phyloP scores from a whole-genome alignment of 2,113 vertebrate species.

The Chloebia gouldiae region DNA sequence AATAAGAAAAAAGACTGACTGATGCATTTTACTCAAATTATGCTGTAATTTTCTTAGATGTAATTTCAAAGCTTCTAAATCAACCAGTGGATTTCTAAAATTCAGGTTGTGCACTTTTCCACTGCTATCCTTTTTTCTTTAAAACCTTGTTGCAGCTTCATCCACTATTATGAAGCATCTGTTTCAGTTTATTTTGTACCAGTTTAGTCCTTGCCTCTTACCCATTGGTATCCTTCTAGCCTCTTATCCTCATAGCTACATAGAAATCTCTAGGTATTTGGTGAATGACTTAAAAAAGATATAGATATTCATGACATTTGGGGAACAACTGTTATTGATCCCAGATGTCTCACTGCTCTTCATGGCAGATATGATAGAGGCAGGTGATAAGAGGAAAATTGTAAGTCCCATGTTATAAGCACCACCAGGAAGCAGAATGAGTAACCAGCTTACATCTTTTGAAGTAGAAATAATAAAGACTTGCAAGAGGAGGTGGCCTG shows the following conservation, averaged over 20 bases:
- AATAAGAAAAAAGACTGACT: fast-evolving
- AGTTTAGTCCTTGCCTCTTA: neutral
- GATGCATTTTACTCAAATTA: neutral
- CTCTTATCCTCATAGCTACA: neutral
- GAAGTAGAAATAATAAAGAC: neutral
- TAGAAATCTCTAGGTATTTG: neutral
- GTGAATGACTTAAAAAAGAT: neutral
- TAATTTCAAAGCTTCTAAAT: neutral
- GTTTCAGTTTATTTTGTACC: neutral
- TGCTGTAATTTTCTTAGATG: neutral
- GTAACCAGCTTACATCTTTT: neutral
- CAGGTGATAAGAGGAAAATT: neutral
- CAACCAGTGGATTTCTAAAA: neutral
- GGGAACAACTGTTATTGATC: neutral
- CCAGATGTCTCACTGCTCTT: neutral
- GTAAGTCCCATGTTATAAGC: neutral
- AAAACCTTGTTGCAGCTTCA: neutral
- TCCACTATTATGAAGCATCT: neutral
- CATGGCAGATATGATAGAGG: neutral
- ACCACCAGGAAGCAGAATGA: neutral
- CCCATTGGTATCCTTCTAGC: neutral
- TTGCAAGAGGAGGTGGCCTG: neutral
- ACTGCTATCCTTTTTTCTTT: neutral
- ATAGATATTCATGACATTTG: neutral
- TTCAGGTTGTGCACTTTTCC: neutral